These are phyloP conservation scores for Drosophila borealis DNA, from an alignment of 2,888 invertebrate species.

Conservation along the genomic window DNA sequence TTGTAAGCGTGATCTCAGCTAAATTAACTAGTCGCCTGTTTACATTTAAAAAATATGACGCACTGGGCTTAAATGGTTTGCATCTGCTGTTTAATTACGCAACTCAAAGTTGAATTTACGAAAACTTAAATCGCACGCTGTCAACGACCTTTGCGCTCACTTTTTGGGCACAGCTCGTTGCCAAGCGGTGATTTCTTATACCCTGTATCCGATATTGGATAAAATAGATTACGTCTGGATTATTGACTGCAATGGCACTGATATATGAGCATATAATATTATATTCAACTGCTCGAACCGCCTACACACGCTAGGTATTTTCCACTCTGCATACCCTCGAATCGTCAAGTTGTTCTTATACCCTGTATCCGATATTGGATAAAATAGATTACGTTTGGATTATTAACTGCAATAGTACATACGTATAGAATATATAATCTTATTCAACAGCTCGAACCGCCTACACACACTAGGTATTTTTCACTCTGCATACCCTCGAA, in stretches of 20 bases:
- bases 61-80: conserved; percentile 3
- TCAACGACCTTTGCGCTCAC: conserved; percentile 12
- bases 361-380: conserved; percentile 9
- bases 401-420: neutral
- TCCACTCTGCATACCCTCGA: too few species aligned
- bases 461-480: too few species aligned
- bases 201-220: conserved; percentile 10
- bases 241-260: neutral
- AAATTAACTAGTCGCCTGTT: conserved; percentile 1
- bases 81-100: conserved; percentile 17
- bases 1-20: conserved; percentile 14
- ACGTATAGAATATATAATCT: neutral
- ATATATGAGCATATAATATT: neutral
- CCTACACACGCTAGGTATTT: too few species aligned
- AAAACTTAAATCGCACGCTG: conserved; percentile 14
- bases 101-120: conserved; percentile 8
- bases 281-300: too few species aligned
- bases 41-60: conserved; percentile 11
- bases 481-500: too few species aligned
- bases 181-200: conserved; percentile 22
- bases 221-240: too few species aligned
- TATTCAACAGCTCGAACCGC: too few species aligned
- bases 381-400: neutral
- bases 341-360: neutral
- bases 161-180: conserved; percentile 15